These are phyloP conservation scores for Stegodyphus dumicola DNA, from an alignment of 1,140 invertebrate species.

Conservation along the genomic window DNA sequence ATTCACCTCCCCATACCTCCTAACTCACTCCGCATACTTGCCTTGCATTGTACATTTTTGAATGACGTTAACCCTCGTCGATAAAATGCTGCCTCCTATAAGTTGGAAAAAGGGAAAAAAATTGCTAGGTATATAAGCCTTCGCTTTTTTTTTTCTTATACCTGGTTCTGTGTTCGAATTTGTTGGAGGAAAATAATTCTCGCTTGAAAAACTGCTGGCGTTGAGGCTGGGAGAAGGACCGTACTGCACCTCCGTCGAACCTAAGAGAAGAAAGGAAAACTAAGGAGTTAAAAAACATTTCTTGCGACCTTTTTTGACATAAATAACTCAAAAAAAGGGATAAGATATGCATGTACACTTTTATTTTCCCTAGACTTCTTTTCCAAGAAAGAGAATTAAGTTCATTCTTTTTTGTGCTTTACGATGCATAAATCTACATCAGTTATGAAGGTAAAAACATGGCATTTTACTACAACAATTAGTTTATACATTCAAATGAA, in stretches of 20 bases:
- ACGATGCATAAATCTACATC: no score
- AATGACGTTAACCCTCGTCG: slow-evolving; percentile 50
- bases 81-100: slow-evolving; percentile 20
- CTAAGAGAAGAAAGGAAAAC: not conserved
- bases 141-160: not conserved
- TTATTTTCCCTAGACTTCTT: no score
- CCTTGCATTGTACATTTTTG: slow-evolving; percentile 33
- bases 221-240: slow-evolving; percentile 51
- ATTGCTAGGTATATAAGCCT: not conserved
- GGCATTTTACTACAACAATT: no score
- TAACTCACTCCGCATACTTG: not conserved
- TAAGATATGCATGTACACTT: no score
- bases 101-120: slow-evolving; percentile 16
- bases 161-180: slow-evolving; percentile 52
- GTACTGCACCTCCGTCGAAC: slow-evolving; percentile 49
- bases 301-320: no score
- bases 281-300: not conserved
- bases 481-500: no score
- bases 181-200: slow-evolving; percentile 55
- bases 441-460: no score
- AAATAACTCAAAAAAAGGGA: no score
- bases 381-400: no score
- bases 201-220: slow-evolving; percentile 52
- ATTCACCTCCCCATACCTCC: slow-evolving; percentile 18
- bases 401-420: no score